Evolutionary conservation across 2,113 vertebrate species (phyloP).

Genomic region (Talpa occidentalis): DNA sequence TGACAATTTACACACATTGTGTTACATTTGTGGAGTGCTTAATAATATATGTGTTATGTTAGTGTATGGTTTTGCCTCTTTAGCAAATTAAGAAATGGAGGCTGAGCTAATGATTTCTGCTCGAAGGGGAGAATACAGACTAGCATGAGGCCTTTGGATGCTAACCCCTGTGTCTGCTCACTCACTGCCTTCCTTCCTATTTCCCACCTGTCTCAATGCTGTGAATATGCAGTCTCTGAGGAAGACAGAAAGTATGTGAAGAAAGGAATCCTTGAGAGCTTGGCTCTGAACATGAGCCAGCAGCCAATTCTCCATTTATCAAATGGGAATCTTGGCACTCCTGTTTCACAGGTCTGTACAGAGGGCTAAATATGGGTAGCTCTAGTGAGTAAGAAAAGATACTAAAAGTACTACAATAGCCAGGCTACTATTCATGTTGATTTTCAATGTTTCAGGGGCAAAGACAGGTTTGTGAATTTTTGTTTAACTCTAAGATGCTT

Average conservation of each 20-base stretch:
- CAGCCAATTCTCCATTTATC: background rate
- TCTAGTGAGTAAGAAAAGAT: background rate
- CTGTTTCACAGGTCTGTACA: background rate
- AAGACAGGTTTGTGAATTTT: background rate
- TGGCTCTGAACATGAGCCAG: background rate
- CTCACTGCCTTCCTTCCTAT: background rate
- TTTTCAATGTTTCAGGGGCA: background rate
- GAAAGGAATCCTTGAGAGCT: background rate
- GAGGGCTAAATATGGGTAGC: background rate
- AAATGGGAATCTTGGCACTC: background rate
- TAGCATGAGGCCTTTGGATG: background rate
- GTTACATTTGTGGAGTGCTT: background rate
- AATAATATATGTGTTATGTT: background rate
- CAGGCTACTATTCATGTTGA: background rate
- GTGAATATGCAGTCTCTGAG: rapidly evolving
- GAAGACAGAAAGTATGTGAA: background rate
- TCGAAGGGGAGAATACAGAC: background rate
- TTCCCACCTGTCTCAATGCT: background rate
- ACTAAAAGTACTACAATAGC: background rate
- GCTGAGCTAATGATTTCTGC: background rate
- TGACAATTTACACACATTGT: background rate
- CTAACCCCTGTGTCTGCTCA: background rate
- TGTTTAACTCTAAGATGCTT: background rate
- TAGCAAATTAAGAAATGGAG: background rate
- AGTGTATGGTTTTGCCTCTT: background rate